Conservation (phyloP, 2,888 invertebrate genomes). For the Ypsolopha scabrella region DNA sequence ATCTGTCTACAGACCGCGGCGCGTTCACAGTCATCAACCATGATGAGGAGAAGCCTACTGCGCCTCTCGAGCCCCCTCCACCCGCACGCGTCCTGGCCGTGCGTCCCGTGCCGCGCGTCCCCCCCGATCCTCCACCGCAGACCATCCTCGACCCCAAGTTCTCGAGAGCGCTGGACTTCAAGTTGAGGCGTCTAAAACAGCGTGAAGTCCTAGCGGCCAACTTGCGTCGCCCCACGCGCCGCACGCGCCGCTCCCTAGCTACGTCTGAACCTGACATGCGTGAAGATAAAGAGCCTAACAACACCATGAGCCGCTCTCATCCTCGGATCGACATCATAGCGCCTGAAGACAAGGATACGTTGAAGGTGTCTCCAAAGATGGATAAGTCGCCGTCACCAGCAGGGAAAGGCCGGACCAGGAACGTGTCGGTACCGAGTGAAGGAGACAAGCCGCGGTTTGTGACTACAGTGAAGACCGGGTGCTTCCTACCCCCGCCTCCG, state of each 20-base stretch:
- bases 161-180: constrained; percentile 78
- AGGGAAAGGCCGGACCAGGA: constrained; percentile 14
- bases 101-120: constrained; percentile 10
- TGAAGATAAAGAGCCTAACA: constrained; percentile 21
- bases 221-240: constrained; percentile 35
- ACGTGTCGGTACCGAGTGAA: constrained; percentile 13
- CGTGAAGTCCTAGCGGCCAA: constrained; percentile 57
- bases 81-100: constrained; percentile 3
- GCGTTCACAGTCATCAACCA: constrained; percentile 9
- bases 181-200: constrained; percentile 76
- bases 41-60: constrained; percentile 1
- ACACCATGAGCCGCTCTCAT: constrained; percentile 32
- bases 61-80: constrained; percentile 9
- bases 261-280: constrained; percentile 72
- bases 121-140: constrained; percentile 15
- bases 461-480: constrained; percentile 84
- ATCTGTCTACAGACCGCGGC: constrained; percentile 2
- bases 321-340: constrained; percentile 33
- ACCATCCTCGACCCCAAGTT: constrained; percentile 67
- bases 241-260: constrained; percentile 30
- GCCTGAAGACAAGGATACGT: constrained; percentile 18
- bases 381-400: constrained; percentile 27
- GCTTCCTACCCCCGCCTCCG: constrained; percentile 83
- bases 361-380: constrained; percentile 23
- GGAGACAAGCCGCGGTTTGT: constrained; percentile 74